Evolutionary conservation across 1,140 invertebrate genomes (phyloP).

Genomic region (Vollenhovia emeryi): DNA sequence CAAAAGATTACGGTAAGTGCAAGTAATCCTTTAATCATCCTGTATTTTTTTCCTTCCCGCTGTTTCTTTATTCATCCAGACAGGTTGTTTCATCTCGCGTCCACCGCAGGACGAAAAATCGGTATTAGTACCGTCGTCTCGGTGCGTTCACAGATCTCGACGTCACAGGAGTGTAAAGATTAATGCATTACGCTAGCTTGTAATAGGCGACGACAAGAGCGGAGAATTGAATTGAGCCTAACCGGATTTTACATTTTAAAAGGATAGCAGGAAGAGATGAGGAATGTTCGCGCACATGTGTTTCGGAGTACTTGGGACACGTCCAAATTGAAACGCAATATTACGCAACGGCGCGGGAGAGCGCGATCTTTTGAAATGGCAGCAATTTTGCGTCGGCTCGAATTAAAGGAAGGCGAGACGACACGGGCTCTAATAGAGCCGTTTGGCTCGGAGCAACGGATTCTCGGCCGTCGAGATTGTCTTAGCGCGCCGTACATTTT

Average conservation of each 20-base stretch:
- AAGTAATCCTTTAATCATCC: neutral
- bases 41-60: too few relatives aligned
- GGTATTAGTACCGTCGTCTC: neutral
- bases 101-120: slow-evolving; percentile 9
- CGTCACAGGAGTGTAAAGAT: neutral
- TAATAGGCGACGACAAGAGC: neutral
- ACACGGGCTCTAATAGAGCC: slow-evolving; percentile 64
- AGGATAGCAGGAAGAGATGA: slow-evolving; percentile 50
- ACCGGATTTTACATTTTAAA: neutral
- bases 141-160: neutral
- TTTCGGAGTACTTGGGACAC: slow-evolving; percentile 70
- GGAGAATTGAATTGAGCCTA: neutral
- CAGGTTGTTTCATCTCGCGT: neutral
- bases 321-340: slow-evolving; percentile 73
- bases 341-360: slow-evolving; percentile 58
- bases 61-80: neutral
- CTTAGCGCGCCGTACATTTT: slow-evolving; percentile 76
- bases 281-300: slow-evolving; percentile 20
- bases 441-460: slow-evolving; percentile 76
- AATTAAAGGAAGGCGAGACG: neutral
- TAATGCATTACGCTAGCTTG: neutral
- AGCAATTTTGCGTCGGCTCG: slow-evolving; percentile 39
- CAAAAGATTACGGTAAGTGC: neutral
- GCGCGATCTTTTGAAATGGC: slow-evolving; percentile 38
- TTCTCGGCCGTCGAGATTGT: slow-evolving; percentile 77